phyloP scores from a whole-genome alignment of 2,888 invertebrate species.

The Eilema sororculum region DNA sequence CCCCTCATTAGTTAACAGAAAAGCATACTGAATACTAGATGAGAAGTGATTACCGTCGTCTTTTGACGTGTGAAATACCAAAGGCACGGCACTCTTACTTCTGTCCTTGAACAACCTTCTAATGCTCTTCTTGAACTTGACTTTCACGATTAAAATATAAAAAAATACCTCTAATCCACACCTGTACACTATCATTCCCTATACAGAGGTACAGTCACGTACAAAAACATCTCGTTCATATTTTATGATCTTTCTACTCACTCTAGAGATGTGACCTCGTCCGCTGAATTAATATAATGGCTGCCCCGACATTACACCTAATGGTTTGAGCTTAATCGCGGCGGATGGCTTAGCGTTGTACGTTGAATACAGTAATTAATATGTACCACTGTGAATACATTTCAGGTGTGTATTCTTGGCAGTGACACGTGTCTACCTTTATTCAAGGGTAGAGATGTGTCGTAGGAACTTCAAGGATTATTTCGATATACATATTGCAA shows the following conservation, averaged over 20 bases:
- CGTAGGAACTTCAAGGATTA: background rate
- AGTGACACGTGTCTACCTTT: background rate
- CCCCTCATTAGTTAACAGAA: no score
- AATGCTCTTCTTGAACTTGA: no score
- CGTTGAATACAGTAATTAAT: slow-evolving; percentile 5
- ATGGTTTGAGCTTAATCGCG: slow-evolving; percentile 20
- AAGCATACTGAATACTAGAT: no score
- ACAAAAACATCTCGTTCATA: slow-evolving; percentile 10
- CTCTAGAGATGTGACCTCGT: slow-evolving; percentile 24
- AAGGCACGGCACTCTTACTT: no score
- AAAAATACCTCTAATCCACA: no score
- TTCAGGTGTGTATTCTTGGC: background rate
- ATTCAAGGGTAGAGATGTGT: background rate
- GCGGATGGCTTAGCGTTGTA: slow-evolving; percentile 13
- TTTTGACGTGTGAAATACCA: no score
- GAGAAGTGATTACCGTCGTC: no score
- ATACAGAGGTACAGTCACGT: slow-evolving; percentile 6
- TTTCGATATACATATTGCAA: background rate
- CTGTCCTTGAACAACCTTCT: no score
- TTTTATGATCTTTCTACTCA: slow-evolving; percentile 15
- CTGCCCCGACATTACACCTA: slow-evolving; percentile 18
- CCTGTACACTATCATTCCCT: background rate
- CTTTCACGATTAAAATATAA: no score
- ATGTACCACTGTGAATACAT: background rate
- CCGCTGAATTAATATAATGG: slow-evolving; percentile 23